Conservation (phyloP, 2,797 vertebrate species). For the Siniperca obscura region DNA sequence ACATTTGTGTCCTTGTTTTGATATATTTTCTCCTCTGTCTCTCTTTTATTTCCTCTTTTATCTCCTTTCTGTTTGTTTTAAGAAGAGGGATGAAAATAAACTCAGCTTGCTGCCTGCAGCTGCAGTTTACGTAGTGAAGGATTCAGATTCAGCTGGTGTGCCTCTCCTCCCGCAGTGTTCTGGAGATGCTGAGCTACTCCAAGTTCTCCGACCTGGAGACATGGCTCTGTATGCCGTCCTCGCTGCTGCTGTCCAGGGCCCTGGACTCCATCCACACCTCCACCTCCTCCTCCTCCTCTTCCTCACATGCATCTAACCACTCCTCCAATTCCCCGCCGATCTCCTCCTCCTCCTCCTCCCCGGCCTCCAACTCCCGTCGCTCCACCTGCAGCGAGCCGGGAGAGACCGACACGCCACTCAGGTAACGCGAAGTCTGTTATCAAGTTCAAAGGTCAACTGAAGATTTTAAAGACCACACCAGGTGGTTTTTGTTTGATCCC, state of each 20-base stretch:
- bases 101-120: no score
- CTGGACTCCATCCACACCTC: slow-evolving; percentile 66
- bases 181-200: slow-evolving; percentile 88
- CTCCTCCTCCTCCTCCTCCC: slow-evolving; percentile 58
- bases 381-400: slow-evolving; percentile 72
- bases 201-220: slow-evolving; percentile 87
- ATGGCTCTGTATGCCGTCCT: slow-evolving; percentile 88
- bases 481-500: neutral
- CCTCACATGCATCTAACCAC: slow-evolving; percentile 47
- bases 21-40: no score
- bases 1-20: no score
- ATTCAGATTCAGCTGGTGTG: neutral
- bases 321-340: slow-evolving; percentile 51
- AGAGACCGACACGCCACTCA: slow-evolving; percentile 18
- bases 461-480: neutral
- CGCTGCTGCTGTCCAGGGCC: slow-evolving; percentile 75
- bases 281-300: slow-evolving; percentile 52
- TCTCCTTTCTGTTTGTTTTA: neutral
- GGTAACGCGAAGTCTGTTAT: slow-evolving; percentile 44
- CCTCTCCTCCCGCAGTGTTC: slow-evolving; percentile 72
- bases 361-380: slow-evolving; percentile 40
- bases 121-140: neutral
- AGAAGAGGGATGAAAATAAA: no score
- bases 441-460: neutral
- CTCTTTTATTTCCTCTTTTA: neutral